A percentile compares a stretch with the other conserved stretches of the same genome.
These are phyloP conservation scores for Sylvia borin DNA, from an alignment of 2,797 vertebrate genomes.

Conservation along the genomic window DNA sequence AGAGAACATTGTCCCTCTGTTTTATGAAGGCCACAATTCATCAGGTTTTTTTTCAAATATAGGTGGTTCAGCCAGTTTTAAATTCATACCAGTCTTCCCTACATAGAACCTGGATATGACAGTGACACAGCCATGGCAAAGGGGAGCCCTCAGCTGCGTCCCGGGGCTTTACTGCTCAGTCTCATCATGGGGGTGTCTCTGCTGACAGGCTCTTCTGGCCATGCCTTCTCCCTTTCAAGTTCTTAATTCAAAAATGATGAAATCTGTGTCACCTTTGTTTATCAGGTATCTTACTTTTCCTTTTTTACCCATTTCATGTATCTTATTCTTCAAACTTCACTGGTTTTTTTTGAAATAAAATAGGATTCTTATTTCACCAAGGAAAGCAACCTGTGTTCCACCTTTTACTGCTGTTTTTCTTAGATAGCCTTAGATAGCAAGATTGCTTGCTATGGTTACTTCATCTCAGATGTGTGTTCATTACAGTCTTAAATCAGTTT, in stretches of 20 bases:
- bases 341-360: neutral
- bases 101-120: neutral
- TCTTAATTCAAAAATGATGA: neutral
- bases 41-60: neutral
- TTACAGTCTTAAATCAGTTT: neutral
- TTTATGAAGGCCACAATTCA: neutral
- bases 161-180: fast-evolving
- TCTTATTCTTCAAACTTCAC: neutral
- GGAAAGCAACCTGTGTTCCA: neutral
- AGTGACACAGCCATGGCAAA: fast-evolving
- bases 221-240: neutral
- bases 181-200: neutral
- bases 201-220: neutral
- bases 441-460: neutral
- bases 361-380: neutral
- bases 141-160: neutral
- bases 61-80: neutral
- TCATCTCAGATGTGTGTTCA: neutral
- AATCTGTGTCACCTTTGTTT: neutral
- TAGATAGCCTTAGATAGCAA: neutral
- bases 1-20: neutral
- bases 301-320: neutral
- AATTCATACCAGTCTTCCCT: neutral
- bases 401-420: neutral
- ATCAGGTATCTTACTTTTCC: neutral